Evolutionary conservation across 2,888 invertebrate species (phyloP).

Genomic region (Macrostomum cliftonense): DNA sequence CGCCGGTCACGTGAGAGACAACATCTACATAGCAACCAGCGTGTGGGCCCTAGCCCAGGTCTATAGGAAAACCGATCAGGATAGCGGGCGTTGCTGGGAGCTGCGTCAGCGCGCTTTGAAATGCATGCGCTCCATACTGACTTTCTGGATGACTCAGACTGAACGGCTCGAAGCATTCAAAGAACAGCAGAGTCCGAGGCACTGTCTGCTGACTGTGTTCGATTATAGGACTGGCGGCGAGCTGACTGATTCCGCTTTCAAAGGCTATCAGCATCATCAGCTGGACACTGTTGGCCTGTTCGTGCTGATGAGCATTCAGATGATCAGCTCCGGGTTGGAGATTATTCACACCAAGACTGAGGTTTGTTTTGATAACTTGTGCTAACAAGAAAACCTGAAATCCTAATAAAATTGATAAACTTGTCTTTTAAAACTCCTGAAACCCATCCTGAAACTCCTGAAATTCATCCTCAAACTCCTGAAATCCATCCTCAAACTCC

Average conservation of each 20-base stretch:
- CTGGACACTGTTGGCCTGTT: slow-evolving; percentile 28
- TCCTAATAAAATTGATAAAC: too few species aligned
- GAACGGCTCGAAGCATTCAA: slow-evolving; percentile 69
- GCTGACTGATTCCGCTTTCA: slow-evolving; percentile 51
- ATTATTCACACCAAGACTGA: slow-evolving; percentile 19
- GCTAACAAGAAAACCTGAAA: too few species aligned
- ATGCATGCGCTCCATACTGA: slow-evolving; percentile 94
- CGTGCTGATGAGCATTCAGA: slow-evolving; percentile 46
- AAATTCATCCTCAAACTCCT: too few species aligned
- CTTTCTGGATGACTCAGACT: slow-evolving; percentile 88
- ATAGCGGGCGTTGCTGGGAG: slow-evolving; percentile 86
- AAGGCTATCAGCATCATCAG: slow-evolving; percentile 66
- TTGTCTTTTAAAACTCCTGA: too few species aligned
- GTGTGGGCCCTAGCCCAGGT: slow-evolving; percentile 91
- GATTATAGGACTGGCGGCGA: slow-evolving; percentile 73
- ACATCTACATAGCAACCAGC: slow-evolving; percentile 85
- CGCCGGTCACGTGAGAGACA: slow-evolving; percentile 70
- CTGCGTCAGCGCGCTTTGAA: slow-evolving; percentile 89
- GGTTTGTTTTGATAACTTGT: too few species aligned
- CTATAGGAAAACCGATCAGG: slow-evolving; percentile 89
- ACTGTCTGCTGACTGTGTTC: slow-evolving; percentile 83
- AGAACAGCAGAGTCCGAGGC: slow-evolving; percentile 63
- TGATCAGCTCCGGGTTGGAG: slow-evolving; percentile 87
- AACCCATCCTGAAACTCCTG: too few species aligned
- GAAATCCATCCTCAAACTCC: too few species aligned